Base-by-base conservation (phyloP, 2,113 vertebrate species). In the Ramphastos sulfuratus region DNA sequence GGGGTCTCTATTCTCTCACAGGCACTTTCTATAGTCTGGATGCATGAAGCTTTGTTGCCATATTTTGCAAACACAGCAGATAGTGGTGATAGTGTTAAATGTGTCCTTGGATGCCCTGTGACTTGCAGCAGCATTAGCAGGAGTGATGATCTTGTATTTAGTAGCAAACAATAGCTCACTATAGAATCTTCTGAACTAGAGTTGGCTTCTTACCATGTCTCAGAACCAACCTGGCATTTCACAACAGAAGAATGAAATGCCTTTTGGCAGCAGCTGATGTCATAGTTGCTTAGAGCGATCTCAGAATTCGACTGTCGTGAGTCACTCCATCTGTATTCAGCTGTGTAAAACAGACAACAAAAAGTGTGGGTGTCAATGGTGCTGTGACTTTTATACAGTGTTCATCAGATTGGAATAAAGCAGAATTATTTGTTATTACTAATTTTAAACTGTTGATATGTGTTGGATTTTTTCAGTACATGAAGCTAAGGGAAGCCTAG, bases 141-240 rank as follows among this genome's bases (percentile, higher is more conserved):
- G 56, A 87, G 75, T 44, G 64, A 84, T 87, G 90, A 77, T 87
- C 25, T 89, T 85, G 76, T 81, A 85, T 74, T 93, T 89, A 58
- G 44, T 86, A 69, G 85, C 71, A 91, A 72, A 93, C 85, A 90
- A 72, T 89, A 94, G 80, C 64, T 91, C 75, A 71, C 58, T 92
- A 78, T 67, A 96, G 69, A 92, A 92, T 94, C 90, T 94, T 84
- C 69, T 75, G 54, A 89, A 93, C 90, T 75, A 16, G 25, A 71
- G 5, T 23, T 88, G 95, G 65, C 72, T 90, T 94, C 75, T 94
- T 39, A 85, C 73, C 44, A 89, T 92, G 87, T 88, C 71, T 89
- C 71, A 92, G 71, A 83, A 94, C 71, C 93, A 95, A 95, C 72
- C 85, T 96, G 95, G 48, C 77, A 93, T 96, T 96, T 96, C 93